Conservation (phyloP, 1,140 invertebrate genomes). For the Ceratosolen solmsi region DNA sequence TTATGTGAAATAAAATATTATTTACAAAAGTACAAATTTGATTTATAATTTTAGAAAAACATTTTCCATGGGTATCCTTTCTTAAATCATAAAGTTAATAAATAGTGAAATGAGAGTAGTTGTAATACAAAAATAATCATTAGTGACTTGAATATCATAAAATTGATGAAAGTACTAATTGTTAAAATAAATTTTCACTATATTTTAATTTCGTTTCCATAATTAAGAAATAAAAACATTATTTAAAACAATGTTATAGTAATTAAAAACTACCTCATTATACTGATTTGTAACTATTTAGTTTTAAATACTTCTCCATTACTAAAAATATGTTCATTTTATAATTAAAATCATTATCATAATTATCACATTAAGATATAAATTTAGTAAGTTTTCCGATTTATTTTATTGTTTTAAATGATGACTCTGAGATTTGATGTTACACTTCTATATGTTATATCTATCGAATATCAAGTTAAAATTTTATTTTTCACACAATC, state of each 20-base stretch:
- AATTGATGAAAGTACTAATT: background rate
- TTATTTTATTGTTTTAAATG: background rate
- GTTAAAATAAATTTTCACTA: too few species aligned
- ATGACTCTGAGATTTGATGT: background rate
- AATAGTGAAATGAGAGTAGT: background rate
- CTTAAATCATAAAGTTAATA: background rate
- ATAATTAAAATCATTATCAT: background rate
- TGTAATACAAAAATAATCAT: background rate
- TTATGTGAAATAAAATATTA: background rate
- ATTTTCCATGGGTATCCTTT: conserved; percentile 5
- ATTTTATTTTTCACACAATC: background rate
- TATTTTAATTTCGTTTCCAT: too few species aligned
- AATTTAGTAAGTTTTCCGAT: background rate
- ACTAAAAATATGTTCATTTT: background rate
- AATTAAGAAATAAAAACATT: background rate
- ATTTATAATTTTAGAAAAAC: background rate
- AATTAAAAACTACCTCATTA: conserved; percentile 7
- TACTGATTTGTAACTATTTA: conserved; percentile 3
- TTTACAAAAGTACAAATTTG: background rate
- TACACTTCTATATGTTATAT: background rate
- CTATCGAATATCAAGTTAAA: background rate
- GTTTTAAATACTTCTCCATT: background rate
- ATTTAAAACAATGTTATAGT: too few species aligned
- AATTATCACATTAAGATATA: background rate
- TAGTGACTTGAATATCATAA: background rate